These are phyloP conservation scores for Nixonia krombeini DNA, from an alignment of 1,140 invertebrate species.

Conservation along the genomic window DNA sequence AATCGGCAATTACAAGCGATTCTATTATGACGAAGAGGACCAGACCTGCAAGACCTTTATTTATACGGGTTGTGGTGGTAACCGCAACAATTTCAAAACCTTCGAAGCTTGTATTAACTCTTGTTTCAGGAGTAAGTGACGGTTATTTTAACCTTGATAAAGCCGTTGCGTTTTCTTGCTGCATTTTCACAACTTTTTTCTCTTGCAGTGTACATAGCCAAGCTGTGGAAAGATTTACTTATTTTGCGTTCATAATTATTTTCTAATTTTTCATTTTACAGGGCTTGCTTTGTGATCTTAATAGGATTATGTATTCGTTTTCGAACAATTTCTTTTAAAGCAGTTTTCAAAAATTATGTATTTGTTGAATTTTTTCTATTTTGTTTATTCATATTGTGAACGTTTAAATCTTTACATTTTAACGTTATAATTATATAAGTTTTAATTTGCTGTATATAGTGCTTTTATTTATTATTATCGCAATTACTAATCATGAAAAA, in stretches of 20 bases:
- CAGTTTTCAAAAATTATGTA: too few relatives aligned
- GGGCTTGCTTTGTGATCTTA: background rate
- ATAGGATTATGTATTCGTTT: too few relatives aligned
- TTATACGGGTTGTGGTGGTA: slow-evolving; percentile 86
- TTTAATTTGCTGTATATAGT: too few relatives aligned
- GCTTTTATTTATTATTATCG: too few relatives aligned
- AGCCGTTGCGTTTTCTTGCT: too few relatives aligned
- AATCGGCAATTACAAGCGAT: slow-evolving; percentile 76
- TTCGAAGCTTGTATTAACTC: slow-evolving; percentile 78
- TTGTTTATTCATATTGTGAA: too few relatives aligned
- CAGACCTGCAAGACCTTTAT: slow-evolving; percentile 83
- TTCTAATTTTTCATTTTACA: background rate
- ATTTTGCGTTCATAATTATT: background rate
- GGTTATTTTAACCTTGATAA: too few relatives aligned
- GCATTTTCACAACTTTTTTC: background rate
- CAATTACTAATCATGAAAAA: too few relatives aligned
- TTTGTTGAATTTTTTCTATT: too few relatives aligned
- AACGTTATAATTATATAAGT: too few relatives aligned
- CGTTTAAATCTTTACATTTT: too few relatives aligned
- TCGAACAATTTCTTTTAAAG: too few relatives aligned
- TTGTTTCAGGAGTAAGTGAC: slow-evolving; percentile 72
- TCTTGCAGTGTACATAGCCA: slow-evolving; percentile 1
- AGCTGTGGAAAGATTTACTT: background rate
- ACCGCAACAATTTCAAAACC: slow-evolving; percentile 83
- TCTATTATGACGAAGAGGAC: slow-evolving; percentile 84